Evolutionary conservation across 2,888 invertebrate genomes (phyloP).

Genomic region (Orthosia incerta): DNA sequence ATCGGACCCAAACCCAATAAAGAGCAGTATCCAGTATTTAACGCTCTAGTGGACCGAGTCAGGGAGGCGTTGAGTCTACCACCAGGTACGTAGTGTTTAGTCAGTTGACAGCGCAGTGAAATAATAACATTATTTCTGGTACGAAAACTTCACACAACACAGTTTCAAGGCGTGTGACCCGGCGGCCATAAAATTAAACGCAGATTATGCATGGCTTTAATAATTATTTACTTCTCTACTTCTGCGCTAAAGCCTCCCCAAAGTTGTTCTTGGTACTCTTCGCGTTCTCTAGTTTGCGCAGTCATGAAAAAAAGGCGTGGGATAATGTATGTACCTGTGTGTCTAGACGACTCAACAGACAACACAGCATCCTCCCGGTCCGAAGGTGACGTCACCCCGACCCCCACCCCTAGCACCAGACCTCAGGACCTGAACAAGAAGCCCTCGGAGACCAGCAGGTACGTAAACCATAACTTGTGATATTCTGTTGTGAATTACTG

Average conservation of each 20-base stretch:
- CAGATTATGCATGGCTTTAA: too few relatives aligned
- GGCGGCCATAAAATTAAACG: not conserved
- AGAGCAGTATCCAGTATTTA: slow-evolving; percentile 91
- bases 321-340: not conserved
- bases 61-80: slow-evolving; percentile 93
- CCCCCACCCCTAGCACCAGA: slow-evolving; percentile 66
- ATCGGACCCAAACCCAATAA: slow-evolving; percentile 93
- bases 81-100: slow-evolving; percentile 80
- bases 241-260: not conserved
- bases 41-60: slow-evolving; percentile 94
- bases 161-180: not conserved
- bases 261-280: not conserved
- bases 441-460: slow-evolving; percentile 76
- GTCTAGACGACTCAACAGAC: slow-evolving; percentile 82
- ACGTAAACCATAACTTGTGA: not conserved
- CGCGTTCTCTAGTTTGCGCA: too few relatives aligned
- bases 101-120: not conserved
- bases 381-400: slow-evolving; percentile 76
- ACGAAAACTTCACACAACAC: not conserved
- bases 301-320: too few relatives aligned
- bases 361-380: slow-evolving; percentile 85
- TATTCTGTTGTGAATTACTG: not conserved
- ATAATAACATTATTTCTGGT: not conserved
- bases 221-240: not conserved
- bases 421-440: slow-evolving; percentile 82